Conservation (phyloP, 2,888 invertebrate genomes). For the Amblyjoppa fuscipennis region DNA sequence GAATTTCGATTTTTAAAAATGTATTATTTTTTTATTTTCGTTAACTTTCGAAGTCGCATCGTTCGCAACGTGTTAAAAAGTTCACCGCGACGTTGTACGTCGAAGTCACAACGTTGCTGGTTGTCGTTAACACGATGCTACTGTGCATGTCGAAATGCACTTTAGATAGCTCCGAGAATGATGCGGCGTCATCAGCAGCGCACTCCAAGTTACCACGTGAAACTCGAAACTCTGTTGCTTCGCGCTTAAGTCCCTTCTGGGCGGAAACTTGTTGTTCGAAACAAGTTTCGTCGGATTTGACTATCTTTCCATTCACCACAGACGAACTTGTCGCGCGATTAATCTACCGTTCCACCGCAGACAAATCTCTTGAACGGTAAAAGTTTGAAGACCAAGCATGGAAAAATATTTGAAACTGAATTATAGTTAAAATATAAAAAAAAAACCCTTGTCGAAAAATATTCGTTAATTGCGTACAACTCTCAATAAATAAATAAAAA, state of each 20-base stretch:
- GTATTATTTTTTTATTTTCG: neutral
- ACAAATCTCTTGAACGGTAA: neutral
- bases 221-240: conserved; percentile 39
- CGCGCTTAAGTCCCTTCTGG: neutral
- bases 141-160: conserved; percentile 38
- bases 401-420: too few species aligned
- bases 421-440: neutral
- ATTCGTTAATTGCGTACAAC: too few species aligned
- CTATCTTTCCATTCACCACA: neutral
- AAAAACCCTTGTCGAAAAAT: neutral
- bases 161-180: conserved; percentile 45
- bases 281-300: neutral
- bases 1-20: neutral
- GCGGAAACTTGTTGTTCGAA: neutral
- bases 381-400: too few species aligned
- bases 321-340: neutral
- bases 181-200: conserved; percentile 36
- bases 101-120: conserved; percentile 36
- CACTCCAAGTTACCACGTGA: conserved; percentile 7
- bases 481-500: too few species aligned
- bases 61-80: conserved; percentile 4
- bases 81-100: neutral
- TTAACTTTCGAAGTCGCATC: neutral
- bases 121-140: conserved; percentile 49
- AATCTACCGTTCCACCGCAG: neutral